A percentile compares a stretch with the other conserved stretches of the same genome.
phyloP scores from a whole-genome alignment of 2,888 invertebrate genomes.

The Callyntrura sp. region DNA sequence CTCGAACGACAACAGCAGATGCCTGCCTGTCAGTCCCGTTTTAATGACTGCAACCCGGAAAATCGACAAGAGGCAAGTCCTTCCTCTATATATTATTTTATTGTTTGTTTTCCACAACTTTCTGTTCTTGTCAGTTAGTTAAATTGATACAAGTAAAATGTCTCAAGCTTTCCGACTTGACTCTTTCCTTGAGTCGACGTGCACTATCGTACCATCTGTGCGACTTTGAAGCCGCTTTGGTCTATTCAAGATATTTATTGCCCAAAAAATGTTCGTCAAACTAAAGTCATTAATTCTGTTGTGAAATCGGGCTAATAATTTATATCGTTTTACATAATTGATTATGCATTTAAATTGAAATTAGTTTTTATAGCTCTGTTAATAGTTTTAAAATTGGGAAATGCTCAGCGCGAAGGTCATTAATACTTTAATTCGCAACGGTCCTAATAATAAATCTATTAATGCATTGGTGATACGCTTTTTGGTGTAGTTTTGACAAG shows the following conservation, averaged over 20 bases:
- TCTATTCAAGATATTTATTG: too few relatives aligned
- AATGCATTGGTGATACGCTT: too few relatives aligned
- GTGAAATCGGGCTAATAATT: too few relatives aligned
- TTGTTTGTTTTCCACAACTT: constrained; percentile 26
- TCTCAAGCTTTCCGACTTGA: too few relatives aligned
- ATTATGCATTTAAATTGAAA: too few relatives aligned
- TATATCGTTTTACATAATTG: too few relatives aligned
- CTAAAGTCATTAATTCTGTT: too few relatives aligned
- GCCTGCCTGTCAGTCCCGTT: constrained; percentile 49
- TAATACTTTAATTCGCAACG: not conserved
- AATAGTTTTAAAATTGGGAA: not conserved
- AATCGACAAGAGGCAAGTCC: constrained; percentile 13
- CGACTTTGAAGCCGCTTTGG: not conserved
- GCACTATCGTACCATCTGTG: not conserved
- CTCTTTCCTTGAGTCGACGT: not conserved
- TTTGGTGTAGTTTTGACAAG: not conserved
- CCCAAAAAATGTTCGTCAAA: too few relatives aligned
- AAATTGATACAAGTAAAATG: not conserved
- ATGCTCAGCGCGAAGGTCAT: constrained; percentile 5
- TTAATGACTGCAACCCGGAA: constrained; percentile 65
- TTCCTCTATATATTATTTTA: not conserved
- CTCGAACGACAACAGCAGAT: not conserved
- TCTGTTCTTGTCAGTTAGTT: not conserved
- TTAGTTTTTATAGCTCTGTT: too few relatives aligned
- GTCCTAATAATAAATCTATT: not conserved